These are phyloP conservation scores for Zootoca vivipara DNA, from an alignment of 2,113 vertebrate genomes.

Conservation along the genomic window DNA sequence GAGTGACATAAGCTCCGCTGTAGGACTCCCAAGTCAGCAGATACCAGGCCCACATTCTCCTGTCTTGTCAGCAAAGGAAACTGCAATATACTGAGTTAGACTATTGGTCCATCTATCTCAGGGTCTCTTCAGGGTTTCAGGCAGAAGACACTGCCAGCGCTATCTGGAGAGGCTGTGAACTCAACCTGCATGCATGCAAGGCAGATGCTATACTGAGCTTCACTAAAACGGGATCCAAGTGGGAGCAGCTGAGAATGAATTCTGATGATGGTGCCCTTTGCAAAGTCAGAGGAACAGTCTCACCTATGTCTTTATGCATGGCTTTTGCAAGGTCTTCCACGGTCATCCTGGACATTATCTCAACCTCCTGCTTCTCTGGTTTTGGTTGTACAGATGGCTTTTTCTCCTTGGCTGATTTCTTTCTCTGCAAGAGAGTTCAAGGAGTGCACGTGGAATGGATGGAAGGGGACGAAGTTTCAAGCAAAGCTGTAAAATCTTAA, in stretches of 20 bases:
- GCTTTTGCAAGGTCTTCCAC: slow-evolving; percentile 78
- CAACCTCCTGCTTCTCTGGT: slow-evolving; percentile 80
- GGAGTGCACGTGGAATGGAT: background rate
- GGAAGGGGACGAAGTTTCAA: slow-evolving; percentile 16
- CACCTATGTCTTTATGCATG: slow-evolving; percentile 86
- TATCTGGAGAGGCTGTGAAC: too few relatives aligned
- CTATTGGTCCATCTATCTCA: background rate
- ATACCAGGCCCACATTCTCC: background rate
- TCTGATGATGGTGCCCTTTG: too few relatives aligned
- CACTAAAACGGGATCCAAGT: background rate
- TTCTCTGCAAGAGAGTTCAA: slow-evolving; percentile 54
- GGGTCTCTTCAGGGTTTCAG: too few relatives aligned
- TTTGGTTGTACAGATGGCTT: slow-evolving; percentile 53
- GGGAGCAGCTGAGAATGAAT: background rate
- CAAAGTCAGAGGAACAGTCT: background rate
- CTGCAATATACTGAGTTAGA: background rate
- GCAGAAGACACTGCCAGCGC: too few relatives aligned
- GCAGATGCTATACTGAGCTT: too few relatives aligned
- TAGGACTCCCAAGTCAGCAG: background rate
- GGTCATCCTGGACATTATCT: slow-evolving; percentile 83
- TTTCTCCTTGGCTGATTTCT: slow-evolving; percentile 54
- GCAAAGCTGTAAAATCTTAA: slow-evolving; percentile 10
- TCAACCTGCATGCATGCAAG: too few relatives aligned
- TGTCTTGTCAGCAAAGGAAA: background rate
- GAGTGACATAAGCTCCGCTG: background rate